Conservation (phyloP, 2,888 invertebrate species). For the Notodonta ziczac region DNA sequence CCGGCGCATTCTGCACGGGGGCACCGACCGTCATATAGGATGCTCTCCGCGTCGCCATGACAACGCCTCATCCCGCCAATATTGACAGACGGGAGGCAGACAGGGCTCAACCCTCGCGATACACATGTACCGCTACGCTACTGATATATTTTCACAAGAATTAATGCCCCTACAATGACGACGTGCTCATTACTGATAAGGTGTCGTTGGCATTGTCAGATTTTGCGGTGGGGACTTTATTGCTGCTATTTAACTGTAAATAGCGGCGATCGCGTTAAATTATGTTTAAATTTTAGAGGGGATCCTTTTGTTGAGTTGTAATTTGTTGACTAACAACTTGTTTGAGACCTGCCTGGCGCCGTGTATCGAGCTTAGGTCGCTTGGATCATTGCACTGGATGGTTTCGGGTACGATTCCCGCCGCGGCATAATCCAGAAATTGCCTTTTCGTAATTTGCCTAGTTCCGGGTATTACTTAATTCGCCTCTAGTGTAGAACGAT, state of each 20-base stretch:
- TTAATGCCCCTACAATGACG: slow-evolving; percentile 61
- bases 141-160: slow-evolving; percentile 71
- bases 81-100: slow-evolving; percentile 74
- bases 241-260: slow-evolving; percentile 46
- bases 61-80: slow-evolving; percentile 75
- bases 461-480: too few relatives aligned
- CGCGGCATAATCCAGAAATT: too few relatives aligned
- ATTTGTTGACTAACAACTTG: background rate
- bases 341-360: too few relatives aligned
- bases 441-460: too few relatives aligned
- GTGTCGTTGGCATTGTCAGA: slow-evolving; percentile 57
- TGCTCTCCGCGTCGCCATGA: slow-evolving; percentile 76
- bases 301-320: slow-evolving; percentile 9
- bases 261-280: slow-evolving; percentile 22
- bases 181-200: slow-evolving; percentile 74
- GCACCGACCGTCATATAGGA: slow-evolving; percentile 68
- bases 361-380: too few relatives aligned
- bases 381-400: too few relatives aligned
- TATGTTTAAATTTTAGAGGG: slow-evolving; percentile 13
- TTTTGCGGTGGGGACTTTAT: slow-evolving; percentile 52
- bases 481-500: too few relatives aligned
- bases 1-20: slow-evolving; percentile 66
- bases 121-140: slow-evolving; percentile 55
- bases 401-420: too few relatives aligned
- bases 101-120: slow-evolving; percentile 42